phyloP scores from a whole-genome alignment of 2,888 invertebrate species.

The Osmoderma eremita region DNA sequence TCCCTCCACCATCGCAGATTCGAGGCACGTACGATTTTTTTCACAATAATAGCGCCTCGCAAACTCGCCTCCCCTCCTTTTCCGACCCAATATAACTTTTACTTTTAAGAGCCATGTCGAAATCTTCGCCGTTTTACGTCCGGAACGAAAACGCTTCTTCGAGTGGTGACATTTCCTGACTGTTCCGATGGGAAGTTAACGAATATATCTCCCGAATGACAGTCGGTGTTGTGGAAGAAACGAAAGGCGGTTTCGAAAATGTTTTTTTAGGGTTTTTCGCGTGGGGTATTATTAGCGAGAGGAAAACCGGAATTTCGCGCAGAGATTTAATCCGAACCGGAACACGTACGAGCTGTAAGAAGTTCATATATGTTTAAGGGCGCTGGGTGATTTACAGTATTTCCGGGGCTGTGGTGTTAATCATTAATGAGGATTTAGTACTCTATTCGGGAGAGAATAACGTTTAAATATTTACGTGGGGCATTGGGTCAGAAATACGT shows the following conservation, averaged over 20 bases:
- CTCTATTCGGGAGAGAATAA: no score
- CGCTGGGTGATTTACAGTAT: no score
- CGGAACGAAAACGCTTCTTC: not conserved
- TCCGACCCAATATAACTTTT: constrained; percentile 8
- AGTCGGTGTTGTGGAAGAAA: not conserved
- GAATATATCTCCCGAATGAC: constrained; percentile 4
- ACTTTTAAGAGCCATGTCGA: not conserved
- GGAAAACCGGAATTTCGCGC: no score
- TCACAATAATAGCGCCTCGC: not conserved
- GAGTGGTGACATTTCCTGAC: not conserved
- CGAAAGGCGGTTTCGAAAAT: not conserved
- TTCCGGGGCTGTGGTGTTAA: no score
- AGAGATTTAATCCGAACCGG: no score
- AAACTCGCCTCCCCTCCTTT: not conserved
- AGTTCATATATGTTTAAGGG: no score
- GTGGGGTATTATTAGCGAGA: no score
- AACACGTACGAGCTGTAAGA: no score
- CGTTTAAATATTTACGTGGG: no score
- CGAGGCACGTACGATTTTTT: constrained; percentile 7
- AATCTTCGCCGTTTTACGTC: no score
- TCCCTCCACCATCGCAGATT: not conserved
- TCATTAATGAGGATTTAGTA: no score
- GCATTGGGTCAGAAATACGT: no score
- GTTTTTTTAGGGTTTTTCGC: not conserved
- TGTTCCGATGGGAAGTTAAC: not conserved